These are phyloP conservation scores for Hoplias malabaricus DNA, from an alignment of 2,113 vertebrate genomes.

Conservation along the genomic window DNA sequence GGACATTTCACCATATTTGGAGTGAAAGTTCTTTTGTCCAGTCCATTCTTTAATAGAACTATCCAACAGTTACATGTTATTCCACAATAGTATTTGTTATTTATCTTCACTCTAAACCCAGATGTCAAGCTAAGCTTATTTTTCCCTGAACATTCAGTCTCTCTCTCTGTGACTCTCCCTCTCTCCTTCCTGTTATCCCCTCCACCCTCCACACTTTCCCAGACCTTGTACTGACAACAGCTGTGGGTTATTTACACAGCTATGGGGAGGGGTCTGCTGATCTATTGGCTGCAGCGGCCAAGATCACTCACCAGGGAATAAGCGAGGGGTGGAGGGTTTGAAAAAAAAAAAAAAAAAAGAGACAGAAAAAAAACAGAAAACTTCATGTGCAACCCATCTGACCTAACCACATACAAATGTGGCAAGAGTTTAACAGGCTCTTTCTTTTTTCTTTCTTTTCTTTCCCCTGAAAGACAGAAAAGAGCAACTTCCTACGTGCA, in stretches of 20 bases:
- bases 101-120: background rate
- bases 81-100: too few relatives aligned
- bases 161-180: background rate
- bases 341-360: constrained; percentile 1
- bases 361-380: constrained; percentile 6
- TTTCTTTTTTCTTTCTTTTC: background rate
- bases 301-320: constrained; percentile 44
- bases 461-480: background rate
- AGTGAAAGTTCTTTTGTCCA: too few relatives aligned
- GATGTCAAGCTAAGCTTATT: background rate
- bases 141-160: background rate
- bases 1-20: too few relatives aligned
- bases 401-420: constrained; percentile 6
- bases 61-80: background rate
- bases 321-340: constrained; percentile 30
- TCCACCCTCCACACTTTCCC: constrained; percentile 18
- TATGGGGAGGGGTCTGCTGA: constrained; percentile 44
- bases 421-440: background rate
- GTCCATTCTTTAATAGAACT: background rate
- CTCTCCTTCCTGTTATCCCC: constrained; percentile 8
- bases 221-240: constrained; percentile 47
- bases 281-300: constrained; percentile 35
- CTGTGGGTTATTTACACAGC: constrained; percentile 55
- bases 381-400: constrained; percentile 33
- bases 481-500: background rate